A percentile compares a stretch with the other conserved stretches of the same genome.
These are phyloP conservation scores for Fundulus diaphanus DNA, from an alignment of 2,797 vertebrate genomes.

Conservation along the genomic window DNA sequence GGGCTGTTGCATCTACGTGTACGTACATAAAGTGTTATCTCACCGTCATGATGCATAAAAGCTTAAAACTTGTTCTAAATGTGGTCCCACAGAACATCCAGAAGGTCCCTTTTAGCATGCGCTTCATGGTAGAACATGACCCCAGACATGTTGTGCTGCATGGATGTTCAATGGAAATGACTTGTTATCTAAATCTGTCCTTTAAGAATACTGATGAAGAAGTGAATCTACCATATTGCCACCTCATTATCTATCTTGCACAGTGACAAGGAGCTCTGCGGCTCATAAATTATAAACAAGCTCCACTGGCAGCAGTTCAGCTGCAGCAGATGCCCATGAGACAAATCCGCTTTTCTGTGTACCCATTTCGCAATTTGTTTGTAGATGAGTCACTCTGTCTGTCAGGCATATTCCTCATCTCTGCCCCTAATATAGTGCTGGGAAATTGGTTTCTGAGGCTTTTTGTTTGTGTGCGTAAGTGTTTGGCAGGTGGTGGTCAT, in stretches of 20 bases:
- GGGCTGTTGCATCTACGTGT: background rate
- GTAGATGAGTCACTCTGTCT: constrained; percentile 55
- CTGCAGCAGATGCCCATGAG: constrained; percentile 71
- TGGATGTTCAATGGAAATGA: constrained; percentile 1
- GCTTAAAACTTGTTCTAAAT: background rate
- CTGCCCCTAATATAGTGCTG: constrained; percentile 41
- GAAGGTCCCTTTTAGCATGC: background rate
- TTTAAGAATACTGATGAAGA: constrained; percentile 1
- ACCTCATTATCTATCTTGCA: constrained; percentile 18
- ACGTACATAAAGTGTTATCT: background rate
- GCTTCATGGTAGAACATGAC: background rate
- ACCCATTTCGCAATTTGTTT: constrained; percentile 64
- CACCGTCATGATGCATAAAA: no score
- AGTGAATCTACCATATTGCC: constrained; percentile 7
- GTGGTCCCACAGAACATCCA: background rate
- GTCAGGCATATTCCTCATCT: constrained; percentile 47
- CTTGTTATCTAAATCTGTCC: constrained; percentile 5
- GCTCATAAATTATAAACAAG: constrained; percentile 61
- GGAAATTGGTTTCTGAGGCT: constrained; percentile 33
- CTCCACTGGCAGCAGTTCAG: constrained; percentile 57
- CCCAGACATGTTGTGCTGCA: background rate
- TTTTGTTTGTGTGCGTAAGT: constrained; percentile 7
- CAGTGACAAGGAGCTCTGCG: constrained; percentile 41
- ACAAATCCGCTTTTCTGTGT: constrained; percentile 62
- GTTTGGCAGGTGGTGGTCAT: constrained; percentile 1